These are phyloP conservation scores for Drosophila punjabiensis DNA, from an alignment of 1,140 invertebrate genomes.

Conservation along the genomic window DNA sequence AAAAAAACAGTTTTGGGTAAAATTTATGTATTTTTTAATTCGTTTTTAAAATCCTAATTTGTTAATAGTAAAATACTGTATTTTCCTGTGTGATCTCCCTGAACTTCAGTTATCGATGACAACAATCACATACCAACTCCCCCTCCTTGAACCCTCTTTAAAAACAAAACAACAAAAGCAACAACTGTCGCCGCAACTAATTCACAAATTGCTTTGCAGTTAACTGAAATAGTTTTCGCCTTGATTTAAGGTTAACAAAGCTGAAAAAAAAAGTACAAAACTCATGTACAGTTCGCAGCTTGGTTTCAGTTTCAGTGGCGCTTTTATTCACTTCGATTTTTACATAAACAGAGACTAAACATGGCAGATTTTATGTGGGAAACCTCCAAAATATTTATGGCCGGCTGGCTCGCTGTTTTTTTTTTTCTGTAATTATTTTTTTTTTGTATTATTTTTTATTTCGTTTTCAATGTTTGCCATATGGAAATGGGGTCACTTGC, in stretches of 20 bases:
- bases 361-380: constrained; percentile 69
- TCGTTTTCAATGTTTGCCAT: constrained; percentile 72
- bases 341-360: constrained; percentile 64
- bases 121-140: neutral
- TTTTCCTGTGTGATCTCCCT: constrained; percentile 1
- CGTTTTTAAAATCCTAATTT: too few species aligned
- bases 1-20: too few species aligned
- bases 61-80: too few species aligned
- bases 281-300: constrained; percentile 38
- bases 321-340: constrained; percentile 51
- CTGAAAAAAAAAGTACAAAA: constrained; percentile 26
- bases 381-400: constrained; percentile 81
- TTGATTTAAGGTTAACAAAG: constrained; percentile 72
- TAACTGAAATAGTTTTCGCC: constrained; percentile 68
- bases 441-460: constrained; percentile 65
- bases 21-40: too few species aligned
- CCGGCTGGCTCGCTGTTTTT: constrained; percentile 34
- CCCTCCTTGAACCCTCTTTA: neutral
- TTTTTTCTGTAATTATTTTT: constrained; percentile 2
- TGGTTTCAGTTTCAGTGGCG: constrained; percentile 38
- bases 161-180: constrained; percentile 19
- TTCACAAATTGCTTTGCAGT: constrained; percentile 68
- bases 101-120: constrained; percentile 32
- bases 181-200: constrained; percentile 49
- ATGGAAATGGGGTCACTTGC: constrained; percentile 78